Evolutionary conservation across 2,113 vertebrate genomes (phyloP).

Genomic region (Edolisoma coerulescens): DNA sequence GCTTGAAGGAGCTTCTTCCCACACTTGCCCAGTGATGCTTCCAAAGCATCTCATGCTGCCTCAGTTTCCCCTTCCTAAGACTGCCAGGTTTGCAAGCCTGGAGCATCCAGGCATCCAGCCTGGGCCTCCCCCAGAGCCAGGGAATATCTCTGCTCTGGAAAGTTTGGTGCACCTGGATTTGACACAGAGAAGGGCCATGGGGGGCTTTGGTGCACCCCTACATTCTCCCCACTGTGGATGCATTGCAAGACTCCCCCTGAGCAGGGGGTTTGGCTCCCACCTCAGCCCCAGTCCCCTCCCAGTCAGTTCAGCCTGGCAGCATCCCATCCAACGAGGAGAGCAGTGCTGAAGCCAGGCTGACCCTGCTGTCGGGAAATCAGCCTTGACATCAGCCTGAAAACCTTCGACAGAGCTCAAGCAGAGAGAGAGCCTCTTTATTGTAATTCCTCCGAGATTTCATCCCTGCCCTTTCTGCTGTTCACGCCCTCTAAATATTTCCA

Average conservation of each 20-base stretch:
- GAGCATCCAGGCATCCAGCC: background rate
- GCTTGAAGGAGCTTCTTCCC: background rate
- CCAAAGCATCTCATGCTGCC: background rate
- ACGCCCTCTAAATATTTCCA: slow-evolving; percentile 64
- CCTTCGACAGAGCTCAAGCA: background rate
- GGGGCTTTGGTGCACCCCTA: background rate
- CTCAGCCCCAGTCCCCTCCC: background rate
- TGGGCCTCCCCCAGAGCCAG: background rate
- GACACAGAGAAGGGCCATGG: background rate
- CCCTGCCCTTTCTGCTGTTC: slow-evolving; percentile 25
- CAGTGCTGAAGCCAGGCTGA: background rate
- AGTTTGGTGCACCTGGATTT: background rate
- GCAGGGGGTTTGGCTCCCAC: background rate
- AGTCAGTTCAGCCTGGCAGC: background rate
- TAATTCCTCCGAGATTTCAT: slow-evolving; percentile 38
- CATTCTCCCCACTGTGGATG: background rate
- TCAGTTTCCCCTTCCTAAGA: background rate
- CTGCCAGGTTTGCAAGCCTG: background rate
- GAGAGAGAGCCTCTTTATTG: background rate
- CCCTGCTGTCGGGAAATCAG: background rate
- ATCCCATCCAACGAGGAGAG: background rate
- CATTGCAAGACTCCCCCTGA: background rate
- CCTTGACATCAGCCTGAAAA: slow-evolving; percentile 36
- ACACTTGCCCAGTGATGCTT: fast-evolving
- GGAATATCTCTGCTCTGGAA: background rate